Conservation (phyloP, 2,888 invertebrate species). For the Ophonus ardosiacus region DNA sequence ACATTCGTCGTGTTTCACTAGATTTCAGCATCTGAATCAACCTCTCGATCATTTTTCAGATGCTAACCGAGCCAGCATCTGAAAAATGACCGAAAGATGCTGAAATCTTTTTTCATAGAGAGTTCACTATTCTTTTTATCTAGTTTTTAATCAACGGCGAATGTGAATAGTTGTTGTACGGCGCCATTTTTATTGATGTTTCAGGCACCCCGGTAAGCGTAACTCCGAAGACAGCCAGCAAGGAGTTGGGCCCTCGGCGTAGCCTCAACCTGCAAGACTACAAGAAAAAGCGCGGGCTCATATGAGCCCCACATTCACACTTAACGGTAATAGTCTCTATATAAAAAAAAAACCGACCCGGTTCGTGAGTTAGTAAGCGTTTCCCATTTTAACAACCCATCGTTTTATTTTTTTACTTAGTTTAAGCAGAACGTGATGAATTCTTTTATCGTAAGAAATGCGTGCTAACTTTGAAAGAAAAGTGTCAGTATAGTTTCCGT, state of each 20-base stretch:
- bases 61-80: no score
- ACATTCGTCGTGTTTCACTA: no score
- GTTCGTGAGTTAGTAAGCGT: constrained; percentile 40
- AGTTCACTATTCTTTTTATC: no score
- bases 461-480: constrained; percentile 12
- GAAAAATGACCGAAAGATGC: no score
- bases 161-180: no score
- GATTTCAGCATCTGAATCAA: no score
- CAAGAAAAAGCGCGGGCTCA: constrained; percentile 94
- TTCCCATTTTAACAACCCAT: constrained; percentile 37
- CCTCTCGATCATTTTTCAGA: no score
- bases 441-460: constrained; percentile 38
- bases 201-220: constrained; percentile 84
- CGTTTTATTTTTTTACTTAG: constrained; percentile 41
- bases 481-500: constrained; percentile 3
- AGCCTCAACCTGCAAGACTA: constrained; percentile 94
- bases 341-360: neutral
- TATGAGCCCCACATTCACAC: constrained; percentile 76
- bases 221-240: constrained; percentile 86
- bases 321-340: constrained; percentile 51
- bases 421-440: constrained; percentile 32
- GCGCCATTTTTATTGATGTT: constrained; percentile 70
- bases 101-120: no score
- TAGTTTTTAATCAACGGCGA: no score
- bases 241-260: constrained; percentile 89